Conservation (phyloP, 2,797 vertebrate genomes). For the Pempheris klunzingeri region DNA sequence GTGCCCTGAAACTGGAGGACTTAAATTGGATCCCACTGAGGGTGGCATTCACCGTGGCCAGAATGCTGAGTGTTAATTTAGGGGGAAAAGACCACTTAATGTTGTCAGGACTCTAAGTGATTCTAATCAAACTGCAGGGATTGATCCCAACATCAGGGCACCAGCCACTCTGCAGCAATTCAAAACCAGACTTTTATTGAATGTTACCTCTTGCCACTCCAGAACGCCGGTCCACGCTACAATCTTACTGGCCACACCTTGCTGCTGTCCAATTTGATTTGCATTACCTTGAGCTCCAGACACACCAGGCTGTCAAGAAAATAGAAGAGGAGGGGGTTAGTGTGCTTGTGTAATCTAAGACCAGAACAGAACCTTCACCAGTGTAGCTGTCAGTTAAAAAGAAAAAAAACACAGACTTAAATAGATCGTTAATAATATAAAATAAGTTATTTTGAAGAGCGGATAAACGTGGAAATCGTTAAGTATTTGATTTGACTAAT, state of each 20-base stretch:
- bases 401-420: neutral
- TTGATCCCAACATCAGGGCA: neutral
- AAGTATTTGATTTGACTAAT: neutral
- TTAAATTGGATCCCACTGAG: neutral
- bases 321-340: neutral
- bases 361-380: neutral
- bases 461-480: constrained; percentile 9
- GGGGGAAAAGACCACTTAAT: neutral
- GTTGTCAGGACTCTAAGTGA: neutral
- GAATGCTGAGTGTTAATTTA: neutral
- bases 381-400: neutral
- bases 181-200: neutral
- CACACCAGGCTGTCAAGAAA: constrained; percentile 73
- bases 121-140: neutral
- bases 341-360: neutral
- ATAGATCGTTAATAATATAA: neutral
- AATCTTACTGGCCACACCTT: constrained; percentile 90
- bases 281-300: constrained; percentile 51
- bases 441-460: neutral
- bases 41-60: neutral
- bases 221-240: constrained; percentile 94
- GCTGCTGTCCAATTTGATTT: constrained; percentile 80
- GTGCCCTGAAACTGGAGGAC: neutral
- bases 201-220: constrained; percentile 95
- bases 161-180: neutral